phyloP scores from a whole-genome alignment of 2,113 vertebrate species.

The Oreocharis arfaki region DNA sequence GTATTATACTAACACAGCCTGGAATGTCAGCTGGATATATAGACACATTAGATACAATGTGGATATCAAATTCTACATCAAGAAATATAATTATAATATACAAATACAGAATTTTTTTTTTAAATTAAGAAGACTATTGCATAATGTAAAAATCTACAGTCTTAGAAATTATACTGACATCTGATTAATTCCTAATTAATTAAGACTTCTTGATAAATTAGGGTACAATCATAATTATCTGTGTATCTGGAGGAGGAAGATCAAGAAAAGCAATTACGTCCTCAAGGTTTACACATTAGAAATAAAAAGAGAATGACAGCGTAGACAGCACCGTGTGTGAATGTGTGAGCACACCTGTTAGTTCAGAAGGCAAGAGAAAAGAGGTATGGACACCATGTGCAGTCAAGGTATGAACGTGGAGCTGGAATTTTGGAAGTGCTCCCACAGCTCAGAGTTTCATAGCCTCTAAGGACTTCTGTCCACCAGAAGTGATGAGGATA shows the following conservation, averaged over 20 bases:
- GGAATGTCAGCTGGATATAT: neutral
- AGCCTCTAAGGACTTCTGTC: neutral
- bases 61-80: neutral
- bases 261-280: neutral
- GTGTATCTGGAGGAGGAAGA: neutral
- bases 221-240: neutral
- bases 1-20: neutral
- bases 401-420: neutral
- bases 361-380: neutral
- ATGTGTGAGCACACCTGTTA: neutral
- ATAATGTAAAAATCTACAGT: neutral
- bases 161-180: neutral
- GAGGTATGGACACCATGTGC: rapidly evolving
- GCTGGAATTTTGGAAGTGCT: neutral
- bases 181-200: neutral
- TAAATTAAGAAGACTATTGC: neutral
- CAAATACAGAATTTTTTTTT: neutral
- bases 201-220: neutral
- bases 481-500: neutral
- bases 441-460: neutral
- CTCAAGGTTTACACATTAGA: neutral
- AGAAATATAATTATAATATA: neutral
- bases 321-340: neutral
- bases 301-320: neutral
- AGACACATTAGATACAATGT: neutral